phyloP scores from a whole-genome alignment of 1,140 invertebrate genomes.

The Neodiprion pinetum region DNA sequence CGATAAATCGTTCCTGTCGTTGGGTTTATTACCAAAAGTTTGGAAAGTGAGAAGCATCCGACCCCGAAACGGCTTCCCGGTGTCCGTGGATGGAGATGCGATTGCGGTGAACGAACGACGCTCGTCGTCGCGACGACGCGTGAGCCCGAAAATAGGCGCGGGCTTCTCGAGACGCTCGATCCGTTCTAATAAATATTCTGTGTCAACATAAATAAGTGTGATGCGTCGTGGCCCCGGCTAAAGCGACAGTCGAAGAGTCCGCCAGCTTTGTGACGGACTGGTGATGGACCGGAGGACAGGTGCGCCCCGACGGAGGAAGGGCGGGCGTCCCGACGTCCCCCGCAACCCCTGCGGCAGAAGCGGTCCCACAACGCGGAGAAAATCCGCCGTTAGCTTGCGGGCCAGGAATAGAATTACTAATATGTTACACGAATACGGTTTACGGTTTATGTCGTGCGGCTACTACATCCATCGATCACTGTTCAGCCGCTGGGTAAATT shows the following conservation, averaged over 20 bases:
- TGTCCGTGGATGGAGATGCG: too few relatives aligned
- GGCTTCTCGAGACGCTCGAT: constrained; percentile 52
- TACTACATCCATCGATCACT: neutral
- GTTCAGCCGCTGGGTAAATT: too few relatives aligned
- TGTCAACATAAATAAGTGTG: constrained; percentile 61
- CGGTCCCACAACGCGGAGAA: constrained; percentile 15
- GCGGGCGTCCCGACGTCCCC: constrained; percentile 18
- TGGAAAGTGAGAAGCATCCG: too few relatives aligned
- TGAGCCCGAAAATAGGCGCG: constrained; percentile 46
- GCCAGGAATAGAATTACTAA: constrained; percentile 9
- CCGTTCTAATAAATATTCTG: constrained; percentile 63
- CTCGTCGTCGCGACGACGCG: constrained; percentile 19
- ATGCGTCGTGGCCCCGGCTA: constrained; percentile 24
- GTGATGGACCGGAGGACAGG: constrained; percentile 59
- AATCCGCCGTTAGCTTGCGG: neutral
- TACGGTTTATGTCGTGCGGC: neutral
- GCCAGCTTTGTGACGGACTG: constrained; percentile 54
- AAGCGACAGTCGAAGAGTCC: constrained; percentile 24
- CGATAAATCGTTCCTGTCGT: too few relatives aligned
- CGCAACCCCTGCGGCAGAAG: constrained; percentile 16
- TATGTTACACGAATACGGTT: constrained; percentile 3
- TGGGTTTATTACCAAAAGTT: too few relatives aligned
- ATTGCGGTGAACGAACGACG: too few relatives aligned
- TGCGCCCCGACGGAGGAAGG: constrained; percentile 34
- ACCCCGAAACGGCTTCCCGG: too few relatives aligned